Base-by-base conservation (phyloP, 2,113 vertebrate genomes). In the Menura novaehollandiae region DNA sequence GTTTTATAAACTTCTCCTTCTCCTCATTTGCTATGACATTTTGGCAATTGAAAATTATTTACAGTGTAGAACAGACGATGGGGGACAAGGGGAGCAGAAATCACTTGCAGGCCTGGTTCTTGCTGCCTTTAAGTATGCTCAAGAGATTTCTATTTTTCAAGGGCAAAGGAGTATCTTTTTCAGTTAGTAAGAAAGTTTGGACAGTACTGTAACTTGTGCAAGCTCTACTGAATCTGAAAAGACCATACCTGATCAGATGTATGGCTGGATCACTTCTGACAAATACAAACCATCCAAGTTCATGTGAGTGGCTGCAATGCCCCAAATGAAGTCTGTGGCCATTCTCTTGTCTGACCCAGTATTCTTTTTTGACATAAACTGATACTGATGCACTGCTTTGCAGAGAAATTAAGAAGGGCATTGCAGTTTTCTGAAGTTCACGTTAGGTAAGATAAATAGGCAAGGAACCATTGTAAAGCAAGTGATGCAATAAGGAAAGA, bases 1-100 rank as follows among this genome's bases (percentile, higher is more conserved):
- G 97, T 93, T 97, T 96, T 95, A 96, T 93, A 96, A 97, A 97
- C 90, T 94, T 88, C 88, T 78, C 76, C 62, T 83, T 96, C 79
- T 95, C 88, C 72, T 91, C 76, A 94, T 96, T 84, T 95, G 85
- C 84, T 63, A 56, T 55, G 88, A 93, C 85, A 88, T 93, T 92
- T 92, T 91, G 88, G 92, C 92, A 96, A 92, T 2, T 92, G 85
- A 75, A 95, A 85, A 78, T 96, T 93, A 89, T 96, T 94, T 93
- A 90, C 49, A 93, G 35, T 63, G 66, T 11, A 60, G 53, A 81
- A 56, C 55, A 93, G 89, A 73, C 7, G 20, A 95, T 33, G 53
- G 41, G 73, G 81, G 64, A 63, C 72, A 23, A 37, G n/a, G 46
- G 26, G 15, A 90, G 9, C 66, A 94, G 73, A 93, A 95, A 97